phyloP scores from a whole-genome alignment of 2,113 vertebrate genomes.

The Micromys minutus region DNA sequence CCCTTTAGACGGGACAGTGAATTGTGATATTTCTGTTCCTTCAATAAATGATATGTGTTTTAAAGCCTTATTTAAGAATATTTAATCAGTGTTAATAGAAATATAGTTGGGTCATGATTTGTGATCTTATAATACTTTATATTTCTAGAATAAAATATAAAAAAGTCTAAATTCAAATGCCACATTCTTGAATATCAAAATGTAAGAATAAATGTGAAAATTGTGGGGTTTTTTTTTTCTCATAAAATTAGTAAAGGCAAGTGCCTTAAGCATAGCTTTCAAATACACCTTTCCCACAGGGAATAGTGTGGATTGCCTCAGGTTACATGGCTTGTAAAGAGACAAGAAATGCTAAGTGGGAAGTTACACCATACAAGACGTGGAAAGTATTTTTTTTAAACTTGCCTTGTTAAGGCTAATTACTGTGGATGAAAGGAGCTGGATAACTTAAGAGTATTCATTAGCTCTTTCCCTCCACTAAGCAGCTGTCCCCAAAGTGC shows the following conservation, averaged over 20 bases:
- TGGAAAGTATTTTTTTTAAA: slow-evolving; percentile 45
- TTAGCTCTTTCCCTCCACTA: slow-evolving; percentile 57
- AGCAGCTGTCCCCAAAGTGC: slow-evolving; percentile 63
- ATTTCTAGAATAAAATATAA: neutral
- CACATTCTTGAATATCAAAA: slow-evolving; percentile 23
- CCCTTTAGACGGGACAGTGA: slow-evolving; percentile 3
- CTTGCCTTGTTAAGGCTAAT: slow-evolving; percentile 74
- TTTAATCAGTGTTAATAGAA: slow-evolving; percentile 58
- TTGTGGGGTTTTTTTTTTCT: neutral
- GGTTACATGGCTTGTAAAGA: slow-evolving; percentile 65
- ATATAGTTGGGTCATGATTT: neutral
- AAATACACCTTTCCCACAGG: slow-evolving; percentile 61
- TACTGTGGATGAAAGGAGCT: slow-evolving; percentile 68
- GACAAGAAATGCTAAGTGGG: slow-evolving; percentile 70
- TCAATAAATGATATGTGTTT: neutral
- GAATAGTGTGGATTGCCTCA: slow-evolving; percentile 53
- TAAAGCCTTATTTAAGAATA: neutral
- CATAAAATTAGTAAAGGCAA: slow-evolving; percentile 71
- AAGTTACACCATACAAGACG: slow-evolving; percentile 57
- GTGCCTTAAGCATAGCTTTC: slow-evolving; percentile 58
- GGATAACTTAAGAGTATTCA: slow-evolving; percentile 63
- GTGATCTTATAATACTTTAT: neutral
- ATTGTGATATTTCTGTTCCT: neutral
- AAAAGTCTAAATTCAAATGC: neutral
- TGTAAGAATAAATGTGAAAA: slow-evolving; percentile 57